Conservation (phyloP, 35 echinoderm and acorn worm genomes). For the Chiridota heheva region DNA sequence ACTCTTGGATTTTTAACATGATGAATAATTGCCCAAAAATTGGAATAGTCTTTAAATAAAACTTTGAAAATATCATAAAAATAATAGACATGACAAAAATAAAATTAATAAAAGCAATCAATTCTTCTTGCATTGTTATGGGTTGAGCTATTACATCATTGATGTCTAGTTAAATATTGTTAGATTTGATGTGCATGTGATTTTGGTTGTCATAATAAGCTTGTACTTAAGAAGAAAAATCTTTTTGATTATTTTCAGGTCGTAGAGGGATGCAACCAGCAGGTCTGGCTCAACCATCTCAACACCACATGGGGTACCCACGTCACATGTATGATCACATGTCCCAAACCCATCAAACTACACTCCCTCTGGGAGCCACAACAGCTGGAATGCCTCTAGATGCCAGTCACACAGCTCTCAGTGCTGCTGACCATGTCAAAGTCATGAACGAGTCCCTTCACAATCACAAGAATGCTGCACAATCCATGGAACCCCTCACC, state of each 20-base stretch:
- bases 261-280: conserved; percentile 33
- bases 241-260: conserved; percentile 29
- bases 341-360: conserved; percentile 64
- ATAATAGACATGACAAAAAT: too few relatives aligned
- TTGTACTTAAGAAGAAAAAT: too few relatives aligned
- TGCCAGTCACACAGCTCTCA: conserved; percentile 50
- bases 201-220: too few relatives aligned
- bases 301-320: conserved; percentile 18
- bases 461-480: conserved; percentile 18
- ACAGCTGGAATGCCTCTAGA: conserved; percentile 52
- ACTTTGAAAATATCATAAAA: too few relatives aligned
- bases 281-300: conserved; percentile 39
- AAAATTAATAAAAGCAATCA: too few relatives aligned
- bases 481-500: conserved; percentile 72
- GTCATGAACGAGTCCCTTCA: conserved; percentile 20
- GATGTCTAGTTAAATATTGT: too few relatives aligned
- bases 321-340: conserved; percentile 49
- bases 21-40: too few relatives aligned
- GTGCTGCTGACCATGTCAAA: conserved; percentile 32
- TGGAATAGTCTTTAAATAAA: too few relatives aligned
- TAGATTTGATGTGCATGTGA: too few relatives aligned
- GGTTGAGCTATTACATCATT: too few relatives aligned
- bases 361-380: conserved; percentile 43
- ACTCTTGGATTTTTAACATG: too few relatives aligned
- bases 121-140: too few relatives aligned